Evolutionary conservation across 2,113 vertebrate species (phyloP).

Genomic region (Callipepla squamata): DNA sequence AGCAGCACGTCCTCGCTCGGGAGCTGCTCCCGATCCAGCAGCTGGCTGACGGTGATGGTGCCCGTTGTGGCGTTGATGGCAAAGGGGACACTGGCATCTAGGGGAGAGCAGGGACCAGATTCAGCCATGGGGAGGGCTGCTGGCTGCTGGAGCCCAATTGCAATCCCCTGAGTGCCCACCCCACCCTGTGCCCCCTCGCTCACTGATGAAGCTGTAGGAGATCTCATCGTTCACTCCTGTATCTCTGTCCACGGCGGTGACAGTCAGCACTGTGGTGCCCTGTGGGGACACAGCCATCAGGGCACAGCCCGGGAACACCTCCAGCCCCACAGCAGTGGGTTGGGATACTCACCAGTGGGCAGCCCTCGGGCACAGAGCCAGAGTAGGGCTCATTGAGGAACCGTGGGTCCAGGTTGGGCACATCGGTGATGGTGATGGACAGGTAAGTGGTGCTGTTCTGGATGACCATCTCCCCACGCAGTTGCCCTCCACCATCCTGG

Average conservation of each 20-base stretch:
- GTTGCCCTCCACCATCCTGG: slow-evolving; percentile 12
- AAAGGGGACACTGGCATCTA: slow-evolving; percentile 78
- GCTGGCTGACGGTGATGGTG: slow-evolving; percentile 70
- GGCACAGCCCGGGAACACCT: neutral
- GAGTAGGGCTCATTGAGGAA: slow-evolving; percentile 51
- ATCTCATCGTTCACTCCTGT: slow-evolving; percentile 51
- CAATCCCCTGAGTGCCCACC: neutral
- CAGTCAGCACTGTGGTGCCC: slow-evolving; percentile 38
- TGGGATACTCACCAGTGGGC: neutral
- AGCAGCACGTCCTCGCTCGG: slow-evolving; percentile 74
- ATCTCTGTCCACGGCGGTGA: slow-evolving; percentile 36
- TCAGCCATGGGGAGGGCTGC: neutral
- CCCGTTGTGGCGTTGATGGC: slow-evolving; percentile 64
- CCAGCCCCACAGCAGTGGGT: neutral
- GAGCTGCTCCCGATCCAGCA: slow-evolving; percentile 85
- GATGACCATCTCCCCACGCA: neutral
- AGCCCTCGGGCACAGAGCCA: neutral
- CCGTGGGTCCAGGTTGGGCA: slow-evolving; percentile 42
- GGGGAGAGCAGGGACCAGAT: neutral
- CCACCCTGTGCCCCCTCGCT: neutral
- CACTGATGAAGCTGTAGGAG: slow-evolving; percentile 48
- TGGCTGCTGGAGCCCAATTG: neutral
- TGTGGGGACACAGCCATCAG: neutral
- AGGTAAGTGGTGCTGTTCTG: slow-evolving; percentile 19
- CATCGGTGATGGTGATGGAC: neutral